Base-by-base conservation (phyloP, 2,888 invertebrate species). In the Chironomus riparius region DNA sequence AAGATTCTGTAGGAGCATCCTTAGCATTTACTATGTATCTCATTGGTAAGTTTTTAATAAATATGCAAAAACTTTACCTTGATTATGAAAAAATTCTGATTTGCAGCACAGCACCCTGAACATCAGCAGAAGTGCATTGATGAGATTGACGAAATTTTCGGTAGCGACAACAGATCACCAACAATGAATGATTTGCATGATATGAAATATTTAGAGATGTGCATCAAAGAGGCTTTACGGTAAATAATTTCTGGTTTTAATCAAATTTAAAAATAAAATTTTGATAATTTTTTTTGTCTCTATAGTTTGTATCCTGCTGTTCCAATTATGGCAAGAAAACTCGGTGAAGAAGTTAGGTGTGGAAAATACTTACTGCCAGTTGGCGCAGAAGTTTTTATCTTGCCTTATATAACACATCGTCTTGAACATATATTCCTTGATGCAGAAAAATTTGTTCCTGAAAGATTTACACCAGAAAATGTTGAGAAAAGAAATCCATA, bases 201-300 rank as follows among this genome's bases (percentile, higher is more conserved):
- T 76, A 87, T 91, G 88, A 85, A 86, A 56, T 91, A 90, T 79
- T 82, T 91, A 78, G 91, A 91, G 78, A 87, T 88, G 81, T 90
- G 90, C 79, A 88, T 91, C 68, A 91, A 91, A 80, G 91, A 91
- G 81, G 85, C 89, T 0, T 79, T 91, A 76, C 84, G 91, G 24
- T 71, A 4, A 50, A 21, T 79, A 3, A 1, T 38, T 38, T 10
- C 7, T 10, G 1, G 1, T 10, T 10, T 38, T 38, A 38, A 38
- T 38, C 65, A 24, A 24, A 24, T 13, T 6, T 13, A 24, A 65
- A 13, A 24, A 1, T 38, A 13, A 62, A n/a, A 18, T 28, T 28
- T 28, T 28, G 22, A n/a, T 70, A 61, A 38, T 6, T 28, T 15
- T 24, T 56, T 72, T 22, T 50, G 7, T 70, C 62, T 22, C 1